Conservation (phyloP, 2,888 invertebrate genomes). For the Apamea crenata region DNA sequence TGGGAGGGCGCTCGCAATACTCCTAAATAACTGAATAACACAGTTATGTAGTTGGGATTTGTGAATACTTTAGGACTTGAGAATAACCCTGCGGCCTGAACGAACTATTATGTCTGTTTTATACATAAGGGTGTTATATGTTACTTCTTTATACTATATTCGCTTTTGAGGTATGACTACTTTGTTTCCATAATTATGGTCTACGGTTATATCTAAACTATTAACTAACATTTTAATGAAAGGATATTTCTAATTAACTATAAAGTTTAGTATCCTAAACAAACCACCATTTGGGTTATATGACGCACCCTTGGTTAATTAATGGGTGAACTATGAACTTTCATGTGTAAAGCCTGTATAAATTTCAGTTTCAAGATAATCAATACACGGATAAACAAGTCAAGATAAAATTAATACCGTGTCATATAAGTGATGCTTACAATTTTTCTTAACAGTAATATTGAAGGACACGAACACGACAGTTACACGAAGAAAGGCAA, state of each 20-base stretch:
- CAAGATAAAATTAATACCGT: not conserved
- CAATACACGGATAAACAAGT: not conserved
- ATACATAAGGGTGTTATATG: not conserved
- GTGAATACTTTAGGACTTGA: not conserved
- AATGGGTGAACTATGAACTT: slow-evolving; percentile 18
- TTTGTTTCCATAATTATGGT: not conserved
- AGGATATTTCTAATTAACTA: slow-evolving; percentile 14
- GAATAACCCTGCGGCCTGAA: not conserved
- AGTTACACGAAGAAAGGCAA: too few species aligned
- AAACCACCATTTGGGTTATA: slow-evolving; percentile 24
- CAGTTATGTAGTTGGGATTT: slow-evolving; percentile 26
- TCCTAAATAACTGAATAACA: too few species aligned
- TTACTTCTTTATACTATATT: too few species aligned
- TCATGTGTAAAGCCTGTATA: not conserved
- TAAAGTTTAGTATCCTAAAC: slow-evolving; percentile 13
- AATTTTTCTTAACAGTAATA: not conserved
- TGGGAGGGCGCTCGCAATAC: not conserved
- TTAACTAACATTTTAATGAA: not conserved
- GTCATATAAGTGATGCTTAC: not conserved
- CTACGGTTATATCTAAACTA: not conserved
- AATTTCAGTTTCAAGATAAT: not conserved
- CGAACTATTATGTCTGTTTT: not conserved
- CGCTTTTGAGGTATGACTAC: not conserved
- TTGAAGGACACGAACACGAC: too few species aligned
- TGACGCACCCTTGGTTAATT: not conserved